These are phyloP conservation scores for Apeltes quadracus DNA, from an alignment of 2,113 vertebrate genomes.

Conservation along the genomic window DNA sequence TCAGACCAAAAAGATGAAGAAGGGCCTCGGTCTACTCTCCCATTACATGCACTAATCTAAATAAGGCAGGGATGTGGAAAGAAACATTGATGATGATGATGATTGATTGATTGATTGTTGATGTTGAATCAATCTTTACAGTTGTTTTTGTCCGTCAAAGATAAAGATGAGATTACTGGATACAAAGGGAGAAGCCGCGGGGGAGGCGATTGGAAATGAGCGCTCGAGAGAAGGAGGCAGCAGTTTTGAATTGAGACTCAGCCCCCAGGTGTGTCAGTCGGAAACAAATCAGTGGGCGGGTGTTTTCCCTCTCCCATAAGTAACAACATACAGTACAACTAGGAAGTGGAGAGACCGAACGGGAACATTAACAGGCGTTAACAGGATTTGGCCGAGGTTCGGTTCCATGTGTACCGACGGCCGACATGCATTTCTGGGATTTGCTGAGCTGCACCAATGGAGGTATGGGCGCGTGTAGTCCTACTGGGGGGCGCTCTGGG, in stretches of 20 bases:
- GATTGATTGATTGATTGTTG: too few species aligned
- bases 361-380: conserved; percentile 31
- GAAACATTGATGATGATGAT: conserved; percentile 14
- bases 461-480: conserved; percentile 65
- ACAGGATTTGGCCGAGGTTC: conserved; percentile 40
- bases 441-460: conserved; percentile 73
- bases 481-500: conserved; percentile 20
- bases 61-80: conserved; percentile 37
- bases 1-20: neutral
- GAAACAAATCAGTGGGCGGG: conserved; percentile 71
- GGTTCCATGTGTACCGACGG: conserved; percentile 38
- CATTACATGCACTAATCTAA: conserved; percentile 29
- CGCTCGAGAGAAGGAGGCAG: conserved; percentile 29
- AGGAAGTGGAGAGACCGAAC: conserved; percentile 69
- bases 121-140: conserved; percentile 39
- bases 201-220: neutral
- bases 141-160: conserved; percentile 23
- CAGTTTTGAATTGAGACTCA: conserved; percentile 64
- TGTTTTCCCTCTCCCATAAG: conserved; percentile 60
- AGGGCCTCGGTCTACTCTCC: neutral
- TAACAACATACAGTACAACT: conserved; percentile 70
- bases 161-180: conserved; percentile 2
- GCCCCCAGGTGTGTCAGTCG: conserved; percentile 73
- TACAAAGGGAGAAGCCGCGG: neutral
- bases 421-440: conserved; percentile 77